Evolutionary conservation across 2,797 vertebrate genomes (phyloP), one percentile per base, ranked within the genome.

Genomic region (Glossophaga mutica): DNA sequence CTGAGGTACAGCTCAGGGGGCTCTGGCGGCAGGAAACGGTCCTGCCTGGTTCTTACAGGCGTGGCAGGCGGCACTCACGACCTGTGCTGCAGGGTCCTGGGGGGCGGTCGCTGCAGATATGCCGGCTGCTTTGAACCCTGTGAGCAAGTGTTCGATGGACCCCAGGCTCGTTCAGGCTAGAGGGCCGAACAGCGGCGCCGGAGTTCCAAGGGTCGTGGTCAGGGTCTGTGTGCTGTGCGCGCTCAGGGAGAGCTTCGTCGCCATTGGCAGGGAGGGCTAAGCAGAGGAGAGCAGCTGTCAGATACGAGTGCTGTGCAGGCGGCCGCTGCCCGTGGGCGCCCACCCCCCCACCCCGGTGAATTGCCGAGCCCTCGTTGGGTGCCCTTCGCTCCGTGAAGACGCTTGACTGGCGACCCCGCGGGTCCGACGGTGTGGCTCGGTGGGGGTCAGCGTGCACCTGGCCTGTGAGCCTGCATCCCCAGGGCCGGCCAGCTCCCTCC

Each of bases 1-100:
- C 99, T 71, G 99, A 99, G 99, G 99, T 99, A 98, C 99, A 87
- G 59, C 84, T 90, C 77, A 26, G n/a, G 42, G 22, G 11, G 12
- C 83, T 87, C n/a, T 37, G 5, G 42, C 9, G 3, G 2, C 3
- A 11, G 22, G 26, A 1, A 7, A 0, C 52, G 70, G 39, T 39
- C 12, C 21, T 15, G 11, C 46, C 46, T 3, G 0, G 0, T 29
- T 68, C 24, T 52, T 39, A 76, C 16, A 67, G 57, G 1, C 9
- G 6, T 5, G 1, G 37, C 18, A 29, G 55, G 46, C 12, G 26
- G 21, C 42, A 67, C 22, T 2, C 22, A 0, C 1, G 34, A 67
- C 34, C 21, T 1, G 8, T 1, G 10, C 18, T 16, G 19, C 29
- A 16, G 11, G 26, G 37, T 15, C 26, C 5, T 1, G 22, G 32